Conservation (phyloP, 2,888 invertebrate species). For the Lithosia quadra region DNA sequence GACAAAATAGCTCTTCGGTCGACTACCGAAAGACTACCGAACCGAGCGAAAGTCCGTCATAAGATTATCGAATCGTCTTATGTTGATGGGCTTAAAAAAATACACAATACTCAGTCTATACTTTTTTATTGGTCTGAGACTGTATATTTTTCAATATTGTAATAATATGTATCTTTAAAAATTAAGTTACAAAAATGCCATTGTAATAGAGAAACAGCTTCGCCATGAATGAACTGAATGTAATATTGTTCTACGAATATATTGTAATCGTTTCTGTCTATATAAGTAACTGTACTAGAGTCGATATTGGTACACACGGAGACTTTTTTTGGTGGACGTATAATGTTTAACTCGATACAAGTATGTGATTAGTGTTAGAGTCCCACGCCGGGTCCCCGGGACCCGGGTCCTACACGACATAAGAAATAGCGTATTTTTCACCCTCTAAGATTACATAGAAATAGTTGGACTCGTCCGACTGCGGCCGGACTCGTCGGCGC, state of each 20-base stretch:
- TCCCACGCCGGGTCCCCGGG: slow-evolving; percentile 21
- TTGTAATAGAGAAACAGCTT: slow-evolving; percentile 21
- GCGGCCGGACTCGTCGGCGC: slow-evolving; percentile 35
- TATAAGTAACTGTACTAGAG: slow-evolving; percentile 32
- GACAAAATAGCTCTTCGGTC: too few relatives aligned
- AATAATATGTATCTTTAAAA: slow-evolving; percentile 19
- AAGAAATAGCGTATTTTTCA: slow-evolving; percentile 61
- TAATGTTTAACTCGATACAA: slow-evolving; percentile 23
- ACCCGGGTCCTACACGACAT: slow-evolving; percentile 40
- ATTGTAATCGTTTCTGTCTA: slow-evolving; percentile 42
- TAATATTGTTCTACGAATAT: slow-evolving; percentile 25
- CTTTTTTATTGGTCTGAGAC: too few relatives aligned
- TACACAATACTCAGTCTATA: too few relatives aligned
- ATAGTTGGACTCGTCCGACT: slow-evolving; percentile 48
- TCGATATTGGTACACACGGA: slow-evolving; percentile 25
- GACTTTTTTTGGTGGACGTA: slow-evolving; percentile 24
- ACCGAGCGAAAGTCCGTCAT: too few relatives aligned
- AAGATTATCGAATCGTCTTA: too few relatives aligned
- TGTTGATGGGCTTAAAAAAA: too few relatives aligned
- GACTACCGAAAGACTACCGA: too few relatives aligned
- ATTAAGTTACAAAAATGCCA: slow-evolving; percentile 26
- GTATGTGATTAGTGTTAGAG: slow-evolving; percentile 43
- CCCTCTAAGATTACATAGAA: slow-evolving; percentile 65
- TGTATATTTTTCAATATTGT: slow-evolving; percentile 19
- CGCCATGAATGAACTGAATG: slow-evolving; percentile 25